Evolutionary conservation across 1,140 invertebrate genomes (phyloP).

Genomic region (Cyclina sinensis): DNA sequence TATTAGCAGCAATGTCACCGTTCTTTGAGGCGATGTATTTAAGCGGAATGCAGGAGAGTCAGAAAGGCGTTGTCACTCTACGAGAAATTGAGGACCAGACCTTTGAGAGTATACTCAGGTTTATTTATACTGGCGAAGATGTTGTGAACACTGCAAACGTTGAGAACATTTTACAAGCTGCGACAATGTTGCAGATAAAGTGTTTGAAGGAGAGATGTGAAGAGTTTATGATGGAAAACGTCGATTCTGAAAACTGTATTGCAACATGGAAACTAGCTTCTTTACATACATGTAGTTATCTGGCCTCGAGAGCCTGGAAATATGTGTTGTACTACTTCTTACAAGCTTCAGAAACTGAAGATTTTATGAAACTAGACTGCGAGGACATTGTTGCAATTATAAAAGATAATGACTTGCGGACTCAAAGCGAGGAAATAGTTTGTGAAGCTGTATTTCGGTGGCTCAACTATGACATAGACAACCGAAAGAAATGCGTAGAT

Average conservation of each 20-base stretch:
- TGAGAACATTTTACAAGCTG: constrained; percentile 72
- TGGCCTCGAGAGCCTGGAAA: constrained; percentile 65
- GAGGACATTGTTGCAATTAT: constrained; percentile 70
- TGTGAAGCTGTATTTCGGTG: constrained; percentile 71
- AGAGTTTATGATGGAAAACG: constrained; percentile 70
- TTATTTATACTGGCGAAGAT: constrained; percentile 74
- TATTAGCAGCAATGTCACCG: constrained; percentile 95
- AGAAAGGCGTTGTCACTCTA: constrained; percentile 65
- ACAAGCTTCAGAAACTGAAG: constrained; percentile 67
- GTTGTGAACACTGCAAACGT: constrained; percentile 73
- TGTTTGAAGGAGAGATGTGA: constrained; percentile 76
- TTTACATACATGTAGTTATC: constrained; percentile 68
- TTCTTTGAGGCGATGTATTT: constrained; percentile 98
- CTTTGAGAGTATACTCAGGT: constrained; percentile 73
- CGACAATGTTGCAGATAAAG: constrained; percentile 74
- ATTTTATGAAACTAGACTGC: constrained; percentile 71
- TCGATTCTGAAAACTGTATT: constrained; percentile 72
- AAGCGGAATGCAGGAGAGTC: constrained; percentile 91
- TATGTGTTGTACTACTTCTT: constrained; percentile 71
- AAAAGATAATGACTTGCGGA: constrained; percentile 71
- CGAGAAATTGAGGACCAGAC: constrained; percentile 36
- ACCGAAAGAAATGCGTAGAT: constrained; percentile 64
- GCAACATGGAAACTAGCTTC: constrained; percentile 75
- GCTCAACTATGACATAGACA: constrained; percentile 71
- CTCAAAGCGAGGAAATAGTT: constrained; percentile 73